Evolutionary conservation across 1,140 invertebrate species (phyloP).

Genomic region (Calliphora vicina): DNA sequence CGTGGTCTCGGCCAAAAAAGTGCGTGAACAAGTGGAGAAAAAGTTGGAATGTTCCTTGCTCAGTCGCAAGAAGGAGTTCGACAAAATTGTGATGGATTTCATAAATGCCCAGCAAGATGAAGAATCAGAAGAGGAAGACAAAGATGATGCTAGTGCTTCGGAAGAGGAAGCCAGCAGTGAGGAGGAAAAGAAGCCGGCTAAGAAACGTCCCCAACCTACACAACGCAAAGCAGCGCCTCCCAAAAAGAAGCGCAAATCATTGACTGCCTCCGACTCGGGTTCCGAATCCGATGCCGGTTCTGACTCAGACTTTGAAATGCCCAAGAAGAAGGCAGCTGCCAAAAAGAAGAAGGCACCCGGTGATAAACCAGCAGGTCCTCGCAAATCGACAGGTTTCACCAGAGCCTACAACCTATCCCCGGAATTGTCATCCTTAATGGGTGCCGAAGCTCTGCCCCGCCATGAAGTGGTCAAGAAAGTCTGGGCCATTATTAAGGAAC

Average conservation of each 20-base stretch:
- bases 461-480: slow-evolving; percentile 93
- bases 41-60: slow-evolving; percentile 80
- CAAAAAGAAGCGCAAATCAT: slow-evolving; percentile 68
- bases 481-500: slow-evolving; percentile 92
- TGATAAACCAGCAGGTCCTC: slow-evolving; percentile 49
- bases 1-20: slow-evolving; percentile 86
- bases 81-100: slow-evolving; percentile 65
- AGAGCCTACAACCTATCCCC: slow-evolving; percentile 84
- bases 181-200: slow-evolving; percentile 55
- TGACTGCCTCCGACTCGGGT: slow-evolving; percentile 64
- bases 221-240: slow-evolving; percentile 59
- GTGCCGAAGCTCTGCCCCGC: slow-evolving; percentile 83
- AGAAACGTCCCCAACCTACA: slow-evolving; percentile 62
- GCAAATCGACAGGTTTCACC: slow-evolving; percentile 79
- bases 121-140: slow-evolving; percentile 64
- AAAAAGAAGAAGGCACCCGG: slow-evolving; percentile 43
- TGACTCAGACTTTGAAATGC: slow-evolving; percentile 80
- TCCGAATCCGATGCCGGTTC: slow-evolving; percentile 79
- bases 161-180: slow-evolving; percentile 61
- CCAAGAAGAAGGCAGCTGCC: slow-evolving; percentile 64
- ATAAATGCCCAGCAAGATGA: slow-evolving; percentile 64
- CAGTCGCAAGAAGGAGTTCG: slow-evolving; percentile 82
- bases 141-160: slow-evolving; percentile 70
- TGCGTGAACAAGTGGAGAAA: slow-evolving; percentile 86
- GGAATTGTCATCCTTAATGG: slow-evolving; percentile 85